A percentile compares a stretch with the other conserved stretches of the same genome.
phyloP scores from a whole-genome alignment of 2,113 vertebrate species.

The Cynopterus brachyotis region DNA sequence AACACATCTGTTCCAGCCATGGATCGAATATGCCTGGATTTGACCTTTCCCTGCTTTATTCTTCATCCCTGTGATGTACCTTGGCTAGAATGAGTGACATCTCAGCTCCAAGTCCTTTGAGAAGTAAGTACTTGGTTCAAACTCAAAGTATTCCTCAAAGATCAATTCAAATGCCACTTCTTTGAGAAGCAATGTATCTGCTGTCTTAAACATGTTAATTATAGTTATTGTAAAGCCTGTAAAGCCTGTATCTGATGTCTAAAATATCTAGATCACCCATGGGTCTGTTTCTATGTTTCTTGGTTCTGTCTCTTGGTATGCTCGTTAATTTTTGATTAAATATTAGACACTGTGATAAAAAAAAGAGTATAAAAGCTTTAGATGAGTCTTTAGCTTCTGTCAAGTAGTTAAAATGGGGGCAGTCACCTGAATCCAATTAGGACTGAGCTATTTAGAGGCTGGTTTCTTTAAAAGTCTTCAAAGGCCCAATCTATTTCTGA shows the following conservation, averaged over 20 bases:
- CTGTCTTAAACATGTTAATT: neutral
- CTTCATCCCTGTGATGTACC: neutral
- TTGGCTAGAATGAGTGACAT: neutral
- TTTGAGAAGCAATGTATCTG: neutral
- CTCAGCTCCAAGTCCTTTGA: neutral
- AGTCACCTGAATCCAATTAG: neutral
- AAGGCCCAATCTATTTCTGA: neutral
- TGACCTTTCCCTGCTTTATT: neutral
- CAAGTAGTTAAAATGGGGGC: neutral
- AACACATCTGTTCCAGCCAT: neutral
- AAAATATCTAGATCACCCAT: neutral
- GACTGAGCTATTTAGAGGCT: neutral
- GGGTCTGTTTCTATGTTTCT: constrained; percentile 23
- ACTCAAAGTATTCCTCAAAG: constrained; percentile 2
- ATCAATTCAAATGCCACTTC: neutral
- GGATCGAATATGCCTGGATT: neutral
- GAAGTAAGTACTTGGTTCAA: neutral
- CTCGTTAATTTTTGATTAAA: neutral
- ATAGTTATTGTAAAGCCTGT: neutral
- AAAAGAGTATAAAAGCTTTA: neutral
- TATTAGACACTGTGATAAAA: neutral
- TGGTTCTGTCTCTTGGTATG: neutral
- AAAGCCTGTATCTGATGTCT: neutral
- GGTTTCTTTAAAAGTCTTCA: neutral
- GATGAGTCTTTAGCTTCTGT: neutral